Base-by-base conservation (phyloP, 2,113 vertebrate species). In the Menura novaehollandiae region DNA sequence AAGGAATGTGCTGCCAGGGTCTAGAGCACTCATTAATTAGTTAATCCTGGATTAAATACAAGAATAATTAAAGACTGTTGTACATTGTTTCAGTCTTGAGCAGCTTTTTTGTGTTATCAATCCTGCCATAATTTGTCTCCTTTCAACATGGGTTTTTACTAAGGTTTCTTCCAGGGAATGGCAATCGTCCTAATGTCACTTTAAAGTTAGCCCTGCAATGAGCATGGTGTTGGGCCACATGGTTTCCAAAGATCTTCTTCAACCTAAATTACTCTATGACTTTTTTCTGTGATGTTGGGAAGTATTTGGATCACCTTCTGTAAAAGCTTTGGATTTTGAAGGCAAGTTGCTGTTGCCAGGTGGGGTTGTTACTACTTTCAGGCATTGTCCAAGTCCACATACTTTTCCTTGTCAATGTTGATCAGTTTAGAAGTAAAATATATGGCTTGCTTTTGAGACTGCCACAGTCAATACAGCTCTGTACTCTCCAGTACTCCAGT, bases 21-120 rank as follows among this genome's bases (percentile, higher is more conserved):
- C 78, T 72, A 77, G 44, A 90, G 77, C 43, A 11, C 37, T 93
- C 44, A 53, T 59, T 94, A 93, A 91, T 96, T 93, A 93, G 64
- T 88, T 89, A 93, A 91, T 93, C 69, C 62, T 60, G 60, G 51
- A 51, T 53, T 93, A 80, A 89, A 91, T 24, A n/a, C 11, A 69
- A 68, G 51, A 83, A 37, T 55, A 6, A 84, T 90, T 93, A 28
- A 77, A 91, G 67, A 39, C 23, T 86, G 37, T 18, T 78, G 43
- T 81, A 41, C 55, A 71, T 91, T 86, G 46, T 30, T 95, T 69
- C 79, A 89, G 47, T 72, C 73, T 63, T 47, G 52, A 86, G 77
- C 3, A 1, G 26, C 13, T 23, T 15, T 37, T 13, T 19, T 68
- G 62, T 24, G 26, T 52, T 41, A 14, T 39, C n/a, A 51, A 0